phyloP scores from a whole-genome alignment of 2,113 vertebrate genomes.

The Myxocyprinus asiaticus region DNA sequence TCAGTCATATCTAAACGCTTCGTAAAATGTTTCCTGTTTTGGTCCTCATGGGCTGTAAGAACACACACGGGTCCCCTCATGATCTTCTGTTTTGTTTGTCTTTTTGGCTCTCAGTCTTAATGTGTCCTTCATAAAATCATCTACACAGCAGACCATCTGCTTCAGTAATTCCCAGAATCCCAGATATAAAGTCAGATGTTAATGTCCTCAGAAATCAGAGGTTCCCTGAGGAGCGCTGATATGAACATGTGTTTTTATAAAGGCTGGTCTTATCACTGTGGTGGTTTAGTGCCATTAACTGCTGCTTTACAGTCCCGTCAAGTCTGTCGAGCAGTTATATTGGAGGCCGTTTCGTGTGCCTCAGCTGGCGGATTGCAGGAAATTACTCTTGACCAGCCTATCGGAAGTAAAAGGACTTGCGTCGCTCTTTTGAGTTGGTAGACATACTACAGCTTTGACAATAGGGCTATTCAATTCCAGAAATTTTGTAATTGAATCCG shows the following conservation, averaged over 20 bases:
- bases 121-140: constrained; percentile 19
- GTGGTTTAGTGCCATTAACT: constrained; percentile 39
- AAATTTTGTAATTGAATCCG: too few species aligned
- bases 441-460: too few species aligned
- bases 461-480: too few species aligned
- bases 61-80: background rate
- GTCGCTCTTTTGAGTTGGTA: too few species aligned
- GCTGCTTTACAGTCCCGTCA: constrained; percentile 17
- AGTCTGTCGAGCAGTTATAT: constrained; percentile 29
- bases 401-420: background rate
- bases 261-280: constrained; percentile 48
- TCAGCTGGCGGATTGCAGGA: constrained; percentile 29
- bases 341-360: background rate
- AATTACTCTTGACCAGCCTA: constrained; percentile 8
- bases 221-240: constrained; percentile 31
- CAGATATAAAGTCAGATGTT: constrained; percentile 26
- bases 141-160: constrained; percentile 14
- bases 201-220: constrained; percentile 36
- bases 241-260: constrained; percentile 40
- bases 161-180: background rate
- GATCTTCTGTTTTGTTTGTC: constrained; percentile 30
- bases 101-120: constrained; percentile 12
- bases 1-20: constrained; percentile 8
- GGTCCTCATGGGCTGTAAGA: background rate
- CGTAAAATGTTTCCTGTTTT: constrained; percentile 11